Evolutionary conservation across 2,113 vertebrate genomes (phyloP).

Genomic region (Brachyhypopomus occidentalis): DNA sequence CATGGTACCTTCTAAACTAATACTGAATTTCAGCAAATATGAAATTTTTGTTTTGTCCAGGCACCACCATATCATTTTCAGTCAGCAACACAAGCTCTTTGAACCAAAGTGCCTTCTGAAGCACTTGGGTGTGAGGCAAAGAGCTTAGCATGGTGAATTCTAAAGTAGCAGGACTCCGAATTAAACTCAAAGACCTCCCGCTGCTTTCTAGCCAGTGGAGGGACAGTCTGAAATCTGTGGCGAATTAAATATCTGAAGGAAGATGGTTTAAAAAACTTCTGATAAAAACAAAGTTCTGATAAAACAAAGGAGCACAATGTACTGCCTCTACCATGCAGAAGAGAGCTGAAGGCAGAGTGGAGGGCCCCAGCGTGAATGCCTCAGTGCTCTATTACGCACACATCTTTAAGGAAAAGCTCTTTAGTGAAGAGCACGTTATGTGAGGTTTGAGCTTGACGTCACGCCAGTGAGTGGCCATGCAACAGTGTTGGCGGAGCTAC

Average conservation of each 20-base stretch:
- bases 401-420: conserved; percentile 1
- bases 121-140: conserved; percentile 27
- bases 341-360: conserved; percentile 13
- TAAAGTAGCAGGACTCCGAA: conserved; percentile 25
- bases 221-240: background rate
- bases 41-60: background rate
- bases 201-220: background rate
- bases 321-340: background rate
- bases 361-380: background rate
- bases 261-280: background rate
- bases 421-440: conserved; percentile 5
- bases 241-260: conserved; percentile 1
- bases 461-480: background rate
- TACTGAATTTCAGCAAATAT: background rate
- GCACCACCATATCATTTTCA: conserved; percentile 4
- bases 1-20: background rate
- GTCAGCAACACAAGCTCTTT: background rate
- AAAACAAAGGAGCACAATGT: conserved; percentile 27
- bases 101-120: conserved; percentile 36
- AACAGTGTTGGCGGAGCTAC: background rate
- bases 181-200: conserved; percentile 34
- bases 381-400: conserved; percentile 14
- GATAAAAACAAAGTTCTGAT: conserved; percentile 4
- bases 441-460: conserved; percentile 3
- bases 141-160: conserved; percentile 30